Conservation (phyloP, 1,140 invertebrate genomes). For the Acromyrmex heyeri region DNA sequence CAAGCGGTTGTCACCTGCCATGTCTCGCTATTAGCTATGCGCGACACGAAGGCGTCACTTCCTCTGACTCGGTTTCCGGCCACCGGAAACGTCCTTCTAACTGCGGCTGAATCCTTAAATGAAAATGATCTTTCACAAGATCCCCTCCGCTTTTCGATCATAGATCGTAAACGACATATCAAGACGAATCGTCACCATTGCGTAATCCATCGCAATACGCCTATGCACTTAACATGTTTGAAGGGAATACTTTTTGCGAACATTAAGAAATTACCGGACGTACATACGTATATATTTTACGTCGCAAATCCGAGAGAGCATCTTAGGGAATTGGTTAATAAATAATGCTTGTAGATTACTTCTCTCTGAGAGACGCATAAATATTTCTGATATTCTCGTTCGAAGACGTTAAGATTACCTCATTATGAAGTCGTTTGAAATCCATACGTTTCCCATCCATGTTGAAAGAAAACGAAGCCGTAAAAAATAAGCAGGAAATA, state of each 20-base stretch:
- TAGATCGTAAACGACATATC: neutral
- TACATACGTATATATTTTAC: neutral
- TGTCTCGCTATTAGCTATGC: slow-evolving; percentile 77
- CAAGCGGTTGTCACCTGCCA: slow-evolving; percentile 59
- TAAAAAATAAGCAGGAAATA: slow-evolving; percentile 14
- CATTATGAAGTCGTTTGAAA: slow-evolving; percentile 6
- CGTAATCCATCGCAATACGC: slow-evolving; percentile 18
- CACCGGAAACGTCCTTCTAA: slow-evolving; percentile 84
- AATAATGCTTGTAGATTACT: slow-evolving; percentile 45
- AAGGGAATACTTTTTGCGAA: neutral
- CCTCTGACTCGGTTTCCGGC: slow-evolving; percentile 80
- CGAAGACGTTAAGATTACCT: slow-evolving; percentile 35
- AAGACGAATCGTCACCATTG: slow-evolving; percentile 26
- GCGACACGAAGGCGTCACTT: slow-evolving; percentile 76
- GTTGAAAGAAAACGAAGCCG: neutral
- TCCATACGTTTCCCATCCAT: neutral
- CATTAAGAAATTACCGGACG: neutral
- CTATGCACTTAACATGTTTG: neutral
- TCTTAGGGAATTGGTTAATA: slow-evolving; percentile 41
- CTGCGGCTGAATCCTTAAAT: slow-evolving; percentile 81
- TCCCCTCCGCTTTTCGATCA: slow-evolving; percentile 19
- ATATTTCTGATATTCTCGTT: neutral
- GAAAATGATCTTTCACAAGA: slow-evolving; percentile 69
- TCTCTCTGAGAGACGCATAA: slow-evolving; percentile 34
- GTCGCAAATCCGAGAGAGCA: neutral